Evolutionary conservation across 2,113 vertebrate genomes (phyloP).

Genomic region (Antigone vipio): DNA sequence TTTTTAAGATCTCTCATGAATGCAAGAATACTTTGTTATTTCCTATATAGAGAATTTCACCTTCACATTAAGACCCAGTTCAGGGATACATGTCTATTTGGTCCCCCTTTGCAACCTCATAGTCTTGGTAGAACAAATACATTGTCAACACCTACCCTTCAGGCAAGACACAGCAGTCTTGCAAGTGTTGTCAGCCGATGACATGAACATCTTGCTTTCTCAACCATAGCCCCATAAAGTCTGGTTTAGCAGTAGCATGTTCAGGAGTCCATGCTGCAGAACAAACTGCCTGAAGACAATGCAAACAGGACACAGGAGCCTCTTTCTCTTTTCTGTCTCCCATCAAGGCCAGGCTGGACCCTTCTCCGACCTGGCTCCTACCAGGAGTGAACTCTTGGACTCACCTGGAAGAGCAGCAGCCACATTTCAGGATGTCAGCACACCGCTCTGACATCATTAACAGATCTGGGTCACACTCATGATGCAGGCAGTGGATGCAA

Average conservation of each 20-base stretch:
- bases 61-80: neutral
- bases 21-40: fast-evolving
- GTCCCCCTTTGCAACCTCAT: fast-evolving
- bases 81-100: neutral
- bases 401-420: neutral
- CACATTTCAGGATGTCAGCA: neutral
- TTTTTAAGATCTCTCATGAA: neutral
- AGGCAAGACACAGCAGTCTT: neutral
- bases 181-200: neutral
- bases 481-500: fast-evolving
- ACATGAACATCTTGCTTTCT: neutral
- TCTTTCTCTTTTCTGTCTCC: neutral
- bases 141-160: neutral
- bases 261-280: neutral
- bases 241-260: neutral
- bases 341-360: neutral
- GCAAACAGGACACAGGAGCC: neutral
- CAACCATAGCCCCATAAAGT: neutral
- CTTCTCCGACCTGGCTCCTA: neutral
- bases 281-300: neutral
- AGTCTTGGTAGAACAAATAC: neutral
- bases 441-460: neutral
- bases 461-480: neutral
- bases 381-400: neutral
- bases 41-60: neutral